These are phyloP conservation scores for Gryllus longicercus DNA, from an alignment of 2,888 invertebrate species.

Conservation along the genomic window DNA sequence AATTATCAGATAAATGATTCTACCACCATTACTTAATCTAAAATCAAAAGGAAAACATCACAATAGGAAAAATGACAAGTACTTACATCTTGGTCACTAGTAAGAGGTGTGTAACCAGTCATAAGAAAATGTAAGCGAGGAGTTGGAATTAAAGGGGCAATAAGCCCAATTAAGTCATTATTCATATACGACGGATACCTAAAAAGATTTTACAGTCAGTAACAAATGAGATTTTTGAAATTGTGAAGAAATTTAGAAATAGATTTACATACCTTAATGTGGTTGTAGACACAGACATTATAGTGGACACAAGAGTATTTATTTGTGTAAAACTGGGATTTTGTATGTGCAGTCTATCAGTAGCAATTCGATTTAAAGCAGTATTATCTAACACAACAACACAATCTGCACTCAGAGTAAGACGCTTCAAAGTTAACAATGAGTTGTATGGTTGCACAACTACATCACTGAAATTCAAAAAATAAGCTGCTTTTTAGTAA, in stretches of 20 bases:
- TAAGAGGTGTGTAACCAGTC: slow-evolving; percentile 95
- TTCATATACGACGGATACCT: slow-evolving; percentile 98
- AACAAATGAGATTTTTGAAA: no score
- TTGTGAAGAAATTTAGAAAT: neutral
- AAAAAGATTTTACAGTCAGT: slow-evolving; percentile 31
- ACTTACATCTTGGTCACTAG: slow-evolving; percentile 78
- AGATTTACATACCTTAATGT: slow-evolving; percentile 66
- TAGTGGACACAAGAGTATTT: slow-evolving; percentile 94
- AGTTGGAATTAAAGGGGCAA: slow-evolving; percentile 94
- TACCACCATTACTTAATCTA: no score
- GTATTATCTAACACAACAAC: slow-evolving; percentile 97
- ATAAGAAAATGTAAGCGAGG: slow-evolving; percentile 97
- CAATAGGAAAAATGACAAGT: neutral
- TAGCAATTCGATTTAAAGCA: slow-evolving; percentile 88
- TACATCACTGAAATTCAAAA: slow-evolving; percentile 67
- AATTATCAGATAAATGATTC: no score
- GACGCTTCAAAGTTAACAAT: slow-evolving; percentile 83
- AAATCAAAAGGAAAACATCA: neutral
- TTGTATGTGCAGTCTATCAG: slow-evolving; percentile 89
- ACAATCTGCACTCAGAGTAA: slow-evolving; percentile 94
- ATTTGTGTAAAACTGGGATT: slow-evolving; percentile 97
- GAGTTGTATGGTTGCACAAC: slow-evolving; percentile 97
- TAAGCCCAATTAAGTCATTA: slow-evolving; percentile 91
- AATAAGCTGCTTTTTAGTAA: no score
- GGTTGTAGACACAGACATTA: slow-evolving; percentile 97